Evolutionary conservation across 2,888 invertebrate species (phyloP).

Genomic region (Dendrolimus pini): DNA sequence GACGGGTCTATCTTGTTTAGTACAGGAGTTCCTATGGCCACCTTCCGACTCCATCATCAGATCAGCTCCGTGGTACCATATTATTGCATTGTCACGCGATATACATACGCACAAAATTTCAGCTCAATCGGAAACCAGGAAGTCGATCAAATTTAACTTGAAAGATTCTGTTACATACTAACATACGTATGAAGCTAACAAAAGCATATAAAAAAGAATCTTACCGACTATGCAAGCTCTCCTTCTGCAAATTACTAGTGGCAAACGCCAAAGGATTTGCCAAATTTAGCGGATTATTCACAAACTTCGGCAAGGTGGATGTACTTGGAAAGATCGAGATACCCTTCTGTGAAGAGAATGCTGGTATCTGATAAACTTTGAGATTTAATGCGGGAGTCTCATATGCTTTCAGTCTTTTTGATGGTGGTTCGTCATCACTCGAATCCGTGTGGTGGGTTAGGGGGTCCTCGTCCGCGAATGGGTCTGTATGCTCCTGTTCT

Average conservation of each 20-base stretch:
- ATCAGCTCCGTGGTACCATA: too few species aligned
- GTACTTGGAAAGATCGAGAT: constrained; percentile 50
- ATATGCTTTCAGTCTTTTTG: constrained; percentile 46
- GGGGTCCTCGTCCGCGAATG: constrained; percentile 42
- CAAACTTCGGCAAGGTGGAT: constrained; percentile 51
- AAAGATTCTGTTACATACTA: too few species aligned
- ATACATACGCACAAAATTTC: too few species aligned
- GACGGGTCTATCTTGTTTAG: too few species aligned
- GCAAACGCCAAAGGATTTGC: constrained; percentile 56
- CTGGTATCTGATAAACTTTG: constrained; percentile 64
- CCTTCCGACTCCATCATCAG: too few species aligned
- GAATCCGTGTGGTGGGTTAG: constrained; percentile 47
- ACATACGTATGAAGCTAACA: too few species aligned
- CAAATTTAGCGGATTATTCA: constrained; percentile 60
- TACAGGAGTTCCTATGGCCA: too few species aligned
- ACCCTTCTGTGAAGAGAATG: constrained; percentile 51
- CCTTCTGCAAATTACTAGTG: constrained; percentile 34
- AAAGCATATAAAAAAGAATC: not conserved
- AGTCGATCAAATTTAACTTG: too few species aligned
- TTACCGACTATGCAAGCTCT: constrained; percentile 46
- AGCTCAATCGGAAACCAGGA: too few species aligned
- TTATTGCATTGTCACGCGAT: too few species aligned
- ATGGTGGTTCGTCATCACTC: constrained; percentile 54
- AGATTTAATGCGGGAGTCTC: constrained; percentile 49
- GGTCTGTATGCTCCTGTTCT: constrained; percentile 41